Base-by-base conservation (phyloP, 1,140 invertebrate genomes). In the Leptopilina boulardi region DNA sequence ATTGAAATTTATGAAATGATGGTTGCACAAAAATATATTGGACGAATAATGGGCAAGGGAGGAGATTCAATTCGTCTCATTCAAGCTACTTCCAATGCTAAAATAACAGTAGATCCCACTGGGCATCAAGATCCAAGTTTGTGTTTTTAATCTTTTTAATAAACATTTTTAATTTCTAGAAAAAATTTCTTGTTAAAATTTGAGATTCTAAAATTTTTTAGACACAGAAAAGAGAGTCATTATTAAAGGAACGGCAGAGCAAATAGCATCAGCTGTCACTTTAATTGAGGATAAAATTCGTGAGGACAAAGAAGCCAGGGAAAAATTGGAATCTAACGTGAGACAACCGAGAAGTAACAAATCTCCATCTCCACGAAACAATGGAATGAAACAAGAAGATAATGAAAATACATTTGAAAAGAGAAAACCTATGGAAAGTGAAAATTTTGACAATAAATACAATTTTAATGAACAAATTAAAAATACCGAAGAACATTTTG, bases 31-130 rank as follows among this genome's bases (percentile, higher is more conserved):
- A 92, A 91, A 86, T 88, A 92, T 76, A 91, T 94, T 76, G 94
- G 94, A 5, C 92, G 92, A 84, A 93, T 97, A 38, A 95, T 96
- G 83, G 96, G 94, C 51, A 85, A 93, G 44, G 92, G 93, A 77
- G 95, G 95, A 15, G 94, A 95, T 76, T 93, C 90, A 44, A 93
- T 97, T 74, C 92, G 93, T 75, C 88, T 93, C n/a, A 95, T 97
- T 42, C 93, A 93, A 51, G 92, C 92, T 75, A 81, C 84, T 3
- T 94, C 94, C 18, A 93, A 93, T 56, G 93, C 94, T 0, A 94
- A 94, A 81, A 90, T 96, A 0, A 92, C 88, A 74, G 83, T 96
- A 21, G 84, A 85, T 66, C 75, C 15, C 47, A 11, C 15, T 0
- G 51, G 21, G 3, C 0, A 44, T 6, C 8, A 21, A 21, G 47